Conservation (phyloP, 2,113 vertebrate species). For the Lepus europaeus region DNA sequence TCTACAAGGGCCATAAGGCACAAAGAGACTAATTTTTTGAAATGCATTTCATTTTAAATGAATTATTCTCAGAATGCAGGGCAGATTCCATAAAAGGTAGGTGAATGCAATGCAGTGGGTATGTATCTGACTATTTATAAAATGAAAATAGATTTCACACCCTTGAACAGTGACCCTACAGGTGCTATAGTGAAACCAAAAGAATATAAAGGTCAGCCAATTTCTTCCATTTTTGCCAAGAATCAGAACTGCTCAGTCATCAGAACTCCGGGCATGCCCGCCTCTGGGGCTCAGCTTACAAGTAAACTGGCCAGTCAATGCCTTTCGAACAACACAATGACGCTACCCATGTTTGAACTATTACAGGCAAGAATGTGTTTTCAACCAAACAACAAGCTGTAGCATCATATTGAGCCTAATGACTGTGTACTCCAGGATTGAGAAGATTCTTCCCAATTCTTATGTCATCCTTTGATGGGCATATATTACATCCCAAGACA, state of each 20-base stretch:
- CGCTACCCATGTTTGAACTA: background rate
- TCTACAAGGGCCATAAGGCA: background rate
- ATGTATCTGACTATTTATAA: background rate
- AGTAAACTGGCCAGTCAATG: background rate
- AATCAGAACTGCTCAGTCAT: background rate
- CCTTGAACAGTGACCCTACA: background rate
- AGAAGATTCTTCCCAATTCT: background rate
- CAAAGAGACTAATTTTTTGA: background rate
- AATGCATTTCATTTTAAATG: slow-evolving; percentile 3
- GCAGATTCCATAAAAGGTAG: background rate
- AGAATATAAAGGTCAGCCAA: background rate
- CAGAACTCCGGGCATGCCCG: background rate
- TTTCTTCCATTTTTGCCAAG: background rate
- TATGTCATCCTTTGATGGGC: background rate
- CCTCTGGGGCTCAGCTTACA: background rate
- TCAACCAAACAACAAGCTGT: background rate
- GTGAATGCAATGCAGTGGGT: background rate
- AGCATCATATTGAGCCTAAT: background rate
- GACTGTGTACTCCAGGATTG: background rate
- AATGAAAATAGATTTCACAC: background rate
- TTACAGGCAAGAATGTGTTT: background rate
- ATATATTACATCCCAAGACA: too few species aligned
- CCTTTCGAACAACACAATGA: background rate
- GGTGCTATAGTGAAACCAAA: background rate
- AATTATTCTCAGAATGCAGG: background rate